Conservation (phyloP, 2,888 invertebrate genomes). For the Ischnus inquisitorius region DNA sequence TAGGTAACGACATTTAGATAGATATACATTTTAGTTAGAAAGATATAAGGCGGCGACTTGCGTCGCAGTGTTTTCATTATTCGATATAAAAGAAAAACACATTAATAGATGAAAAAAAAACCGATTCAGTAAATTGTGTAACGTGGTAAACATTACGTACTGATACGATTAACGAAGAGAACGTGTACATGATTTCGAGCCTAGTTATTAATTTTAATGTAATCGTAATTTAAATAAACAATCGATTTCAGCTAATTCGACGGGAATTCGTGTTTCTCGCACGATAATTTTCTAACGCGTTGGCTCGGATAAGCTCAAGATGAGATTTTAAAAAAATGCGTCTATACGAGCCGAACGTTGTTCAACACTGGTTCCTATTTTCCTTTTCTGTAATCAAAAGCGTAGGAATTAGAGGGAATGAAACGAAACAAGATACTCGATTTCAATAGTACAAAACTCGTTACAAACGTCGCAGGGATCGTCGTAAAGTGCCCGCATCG, state of each 20-base stretch:
- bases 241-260: slow-evolving; percentile 55
- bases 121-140: slow-evolving; percentile 40
- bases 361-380: too few species aligned
- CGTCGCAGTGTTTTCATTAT: slow-evolving; percentile 40
- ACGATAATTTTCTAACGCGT: neutral
- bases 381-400: too few species aligned
- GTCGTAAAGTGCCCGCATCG: too few species aligned
- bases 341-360: neutral
- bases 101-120: slow-evolving; percentile 24
- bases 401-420: too few species aligned
- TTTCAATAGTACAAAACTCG: too few species aligned
- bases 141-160: slow-evolving; percentile 44
- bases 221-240: slow-evolving; percentile 79
- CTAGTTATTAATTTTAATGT: slow-evolving; percentile 73
- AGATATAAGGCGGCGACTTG: slow-evolving; percentile 23
- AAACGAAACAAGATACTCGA: too few species aligned
- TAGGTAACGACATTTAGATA: slow-evolving; percentile 64
- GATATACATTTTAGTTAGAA: slow-evolving; percentile 48
- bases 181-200: slow-evolving; percentile 62
- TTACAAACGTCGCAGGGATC: too few species aligned
- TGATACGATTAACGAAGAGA: slow-evolving; percentile 44
- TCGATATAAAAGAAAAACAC: slow-evolving; percentile 41
- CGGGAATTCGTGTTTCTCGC: neutral
- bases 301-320: neutral
- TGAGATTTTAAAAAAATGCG: neutral